phyloP scores from a whole-genome alignment of 2,113 vertebrate species.

The Lipotes vexillifer region DNA sequence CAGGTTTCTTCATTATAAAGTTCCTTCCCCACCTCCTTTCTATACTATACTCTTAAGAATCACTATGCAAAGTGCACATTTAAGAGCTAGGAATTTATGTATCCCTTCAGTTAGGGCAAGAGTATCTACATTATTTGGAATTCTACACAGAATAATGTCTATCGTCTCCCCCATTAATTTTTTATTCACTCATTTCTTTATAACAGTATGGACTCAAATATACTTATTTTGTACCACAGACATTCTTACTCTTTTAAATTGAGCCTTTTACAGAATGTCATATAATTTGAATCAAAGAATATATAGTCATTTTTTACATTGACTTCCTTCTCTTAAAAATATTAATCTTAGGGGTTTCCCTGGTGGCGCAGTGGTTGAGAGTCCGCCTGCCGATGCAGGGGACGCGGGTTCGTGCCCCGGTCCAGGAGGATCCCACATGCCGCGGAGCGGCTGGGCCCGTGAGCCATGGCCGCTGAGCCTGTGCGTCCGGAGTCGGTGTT shows the following conservation, averaged over 20 bases:
- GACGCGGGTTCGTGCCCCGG: no score
- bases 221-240: not conserved
- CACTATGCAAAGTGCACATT: not conserved
- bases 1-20: not conserved
- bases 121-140: not conserved
- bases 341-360: not conserved
- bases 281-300: not conserved
- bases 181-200: not conserved
- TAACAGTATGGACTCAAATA: not conserved
- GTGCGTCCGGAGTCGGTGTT: no score
- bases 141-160: not conserved
- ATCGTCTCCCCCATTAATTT: not conserved
- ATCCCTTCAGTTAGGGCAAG: not conserved
- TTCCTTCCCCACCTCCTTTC: fast-evolving
- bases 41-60: not conserved
- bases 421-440: no score
- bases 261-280: not conserved
- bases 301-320: not conserved
- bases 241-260: not conserved
- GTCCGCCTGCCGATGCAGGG: no score
- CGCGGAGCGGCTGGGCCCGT: no score
- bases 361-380: no score
- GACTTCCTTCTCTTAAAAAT: not conserved
- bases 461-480: no score
- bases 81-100: no score